These are phyloP conservation scores for Pitangus sulphuratus DNA, from an alignment of 2,797 vertebrate species.

Conservation along the genomic window DNA sequence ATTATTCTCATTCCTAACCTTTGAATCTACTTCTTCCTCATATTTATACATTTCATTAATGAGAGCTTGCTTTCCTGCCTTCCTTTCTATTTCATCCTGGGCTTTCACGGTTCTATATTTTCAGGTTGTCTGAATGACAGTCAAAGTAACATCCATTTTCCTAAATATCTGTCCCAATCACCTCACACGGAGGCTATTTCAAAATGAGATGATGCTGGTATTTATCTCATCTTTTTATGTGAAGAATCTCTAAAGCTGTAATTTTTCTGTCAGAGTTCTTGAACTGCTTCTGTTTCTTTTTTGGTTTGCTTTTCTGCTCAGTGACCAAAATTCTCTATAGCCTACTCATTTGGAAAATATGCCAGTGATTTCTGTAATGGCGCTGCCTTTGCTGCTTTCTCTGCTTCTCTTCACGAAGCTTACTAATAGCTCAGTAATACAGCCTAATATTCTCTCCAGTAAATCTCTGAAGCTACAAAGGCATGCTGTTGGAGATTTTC, in stretches of 20 bases:
- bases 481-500: not conserved
- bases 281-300: not conserved
- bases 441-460: not conserved
- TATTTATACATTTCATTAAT: not conserved
- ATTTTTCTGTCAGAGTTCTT: slow-evolving; percentile 9
- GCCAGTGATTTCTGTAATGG: not conserved
- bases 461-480: not conserved
- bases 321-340: not conserved
- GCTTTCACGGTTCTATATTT: not conserved
- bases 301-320: not conserved
- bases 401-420: not conserved
- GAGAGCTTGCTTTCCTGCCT: not conserved
- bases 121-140: not conserved
- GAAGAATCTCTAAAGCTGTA: not conserved
- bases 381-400: not conserved
- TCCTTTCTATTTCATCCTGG: not conserved
- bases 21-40: not conserved
- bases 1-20: not conserved
- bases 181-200: not conserved
- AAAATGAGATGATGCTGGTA: not conserved
- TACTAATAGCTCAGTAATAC: not conserved
- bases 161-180: not conserved
- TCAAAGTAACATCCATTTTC: not conserved
- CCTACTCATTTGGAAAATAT: not conserved
- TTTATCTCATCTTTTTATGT: not conserved